Conservation (phyloP, 2,113 vertebrate genomes). For the Scophthalmus maximus region DNA sequence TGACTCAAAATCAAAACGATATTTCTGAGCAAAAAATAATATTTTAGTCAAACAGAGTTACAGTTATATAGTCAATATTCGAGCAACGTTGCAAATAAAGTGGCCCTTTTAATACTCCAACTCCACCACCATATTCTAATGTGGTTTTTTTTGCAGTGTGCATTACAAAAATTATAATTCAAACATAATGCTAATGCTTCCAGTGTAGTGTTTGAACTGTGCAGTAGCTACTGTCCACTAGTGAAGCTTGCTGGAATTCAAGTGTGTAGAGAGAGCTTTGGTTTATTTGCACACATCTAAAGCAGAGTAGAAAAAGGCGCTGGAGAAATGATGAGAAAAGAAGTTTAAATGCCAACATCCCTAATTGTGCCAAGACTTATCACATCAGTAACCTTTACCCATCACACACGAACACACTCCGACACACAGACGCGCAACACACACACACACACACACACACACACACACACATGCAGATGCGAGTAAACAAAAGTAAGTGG, state of each 20-base stretch:
- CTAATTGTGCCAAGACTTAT: no score
- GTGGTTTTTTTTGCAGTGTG: not conserved
- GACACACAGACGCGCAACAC: not conserved
- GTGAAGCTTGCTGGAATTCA: not conserved
- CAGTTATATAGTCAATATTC: conserved; percentile 14
- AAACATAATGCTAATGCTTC: conserved; percentile 9
- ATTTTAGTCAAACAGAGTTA: conserved; percentile 17
- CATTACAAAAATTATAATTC: conserved; percentile 1
- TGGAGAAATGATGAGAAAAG: not conserved
- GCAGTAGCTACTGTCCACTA: not conserved
- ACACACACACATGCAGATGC: no score
- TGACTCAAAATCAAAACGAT: conserved; percentile 11
- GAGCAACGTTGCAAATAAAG: not conserved
- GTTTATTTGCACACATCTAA: conserved; percentile 33
- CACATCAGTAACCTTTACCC: no score
- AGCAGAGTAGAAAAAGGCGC: not conserved
- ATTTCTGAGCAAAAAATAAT: conserved; percentile 11
- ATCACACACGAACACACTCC: not conserved
- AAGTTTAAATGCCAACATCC: not conserved
- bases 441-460: not conserved
- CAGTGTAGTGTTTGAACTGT: conserved; percentile 11
- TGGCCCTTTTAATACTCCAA: not conserved
- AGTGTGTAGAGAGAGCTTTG: not conserved
- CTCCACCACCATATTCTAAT: not conserved
- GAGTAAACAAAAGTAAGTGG: conserved; percentile 26